Evolutionary conservation across 2,888 invertebrate species (phyloP), one percentile per base, ranked within the genome.

Genomic region (Dryobota labecula): DNA sequence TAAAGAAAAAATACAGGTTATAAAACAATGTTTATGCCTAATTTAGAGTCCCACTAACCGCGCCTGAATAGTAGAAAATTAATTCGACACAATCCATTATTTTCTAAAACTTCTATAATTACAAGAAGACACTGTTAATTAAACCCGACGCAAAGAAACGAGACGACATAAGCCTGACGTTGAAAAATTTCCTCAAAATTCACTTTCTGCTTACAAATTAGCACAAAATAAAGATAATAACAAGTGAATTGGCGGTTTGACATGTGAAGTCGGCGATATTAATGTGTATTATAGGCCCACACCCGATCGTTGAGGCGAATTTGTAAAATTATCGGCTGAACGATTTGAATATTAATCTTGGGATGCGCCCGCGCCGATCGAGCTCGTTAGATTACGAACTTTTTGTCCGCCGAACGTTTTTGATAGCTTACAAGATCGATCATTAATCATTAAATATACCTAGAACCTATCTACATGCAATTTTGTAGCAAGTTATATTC

Each of bases 251-350:
- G 93, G 88, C 78, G 88, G 94, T 94, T 95, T 95, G 95, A 95
- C 95, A 95, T 92, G 95, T 87, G 92, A 91, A 93, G 92, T 92
- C 90, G 89, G 85, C 86, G 78, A 93, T 93, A 96, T 95, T 94
- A 93, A 95, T 95, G 95, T 93, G 90, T 95, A 95, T 95, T 95
- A 95, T 93, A 94, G 95, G 89, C 92, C 90, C 87, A 91, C 92
- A 91, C 90, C 93, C 92, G 92, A 91, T 93, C 91, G 93, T 92
- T 92, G 88, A 88, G 83, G 92, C 90, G 91, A 95, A 94, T 95
- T 95, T 94, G 92, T 93, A 89, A 94, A 94, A 95, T 95, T 95
- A 95, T 93, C 92, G 92, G 90, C 84, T 85, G 90, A 90, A 85
- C 92, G 90, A 92, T 93, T 93, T 93, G 92, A 92, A 93, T 94